Percentiles rank a stretch among this genome's conserved stretches.
Conservation (phyloP, 2,888 invertebrate genomes). For the Pinctada fucata region DNA sequence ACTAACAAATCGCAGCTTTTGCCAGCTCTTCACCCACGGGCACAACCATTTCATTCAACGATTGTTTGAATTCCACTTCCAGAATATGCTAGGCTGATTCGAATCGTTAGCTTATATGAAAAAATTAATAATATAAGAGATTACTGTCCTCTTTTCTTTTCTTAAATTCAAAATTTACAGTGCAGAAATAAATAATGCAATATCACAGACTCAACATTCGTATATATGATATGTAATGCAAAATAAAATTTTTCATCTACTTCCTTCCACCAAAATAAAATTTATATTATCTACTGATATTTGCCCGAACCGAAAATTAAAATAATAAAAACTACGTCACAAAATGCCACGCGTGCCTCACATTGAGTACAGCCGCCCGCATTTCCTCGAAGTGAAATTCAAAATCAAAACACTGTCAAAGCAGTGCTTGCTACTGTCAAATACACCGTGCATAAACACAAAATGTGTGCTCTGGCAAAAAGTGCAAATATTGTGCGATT, state of each 20-base stretch:
- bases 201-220: no score
- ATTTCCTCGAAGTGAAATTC: neutral
- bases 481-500: neutral
- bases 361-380: neutral
- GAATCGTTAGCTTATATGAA: neutral
- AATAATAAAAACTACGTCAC: no score
- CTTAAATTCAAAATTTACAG: no score
- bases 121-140: slow-evolving; percentile 2
- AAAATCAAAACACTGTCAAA: neutral
- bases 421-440: neutral
- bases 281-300: no score
- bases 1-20: neutral
- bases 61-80: neutral
- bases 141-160: neutral
- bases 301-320: no score
- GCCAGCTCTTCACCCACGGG: neutral
- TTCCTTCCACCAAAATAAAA: no score
- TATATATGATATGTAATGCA: neutral
- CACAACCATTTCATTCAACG: neutral
- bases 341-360: no score
- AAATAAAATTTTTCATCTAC: neutral
- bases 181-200: no score
- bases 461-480: slow-evolving; percentile 1
- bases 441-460: neutral
- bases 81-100: no score